Evolutionary conservation across 2,888 invertebrate genomes (phyloP).

Genomic region (Nowickia ferox): DNA sequence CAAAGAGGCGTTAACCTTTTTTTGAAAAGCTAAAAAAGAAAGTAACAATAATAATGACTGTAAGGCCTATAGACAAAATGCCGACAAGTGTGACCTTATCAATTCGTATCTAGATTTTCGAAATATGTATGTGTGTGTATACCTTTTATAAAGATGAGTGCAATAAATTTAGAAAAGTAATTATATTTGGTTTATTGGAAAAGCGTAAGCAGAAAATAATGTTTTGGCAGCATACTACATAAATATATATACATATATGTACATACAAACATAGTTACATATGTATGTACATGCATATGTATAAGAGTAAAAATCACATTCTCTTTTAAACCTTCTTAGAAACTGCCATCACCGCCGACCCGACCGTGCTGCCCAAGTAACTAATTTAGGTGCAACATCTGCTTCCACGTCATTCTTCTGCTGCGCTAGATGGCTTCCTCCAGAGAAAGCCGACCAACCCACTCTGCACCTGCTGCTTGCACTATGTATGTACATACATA

Average conservation of each 20-base stretch:
- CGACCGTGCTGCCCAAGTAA: slow-evolving; percentile 62
- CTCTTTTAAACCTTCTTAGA: background rate
- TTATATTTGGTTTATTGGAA: background rate
- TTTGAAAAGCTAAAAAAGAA: background rate
- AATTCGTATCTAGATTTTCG: slow-evolving; percentile 8
- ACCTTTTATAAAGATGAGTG: background rate
- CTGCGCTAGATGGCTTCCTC: slow-evolving; percentile 12
- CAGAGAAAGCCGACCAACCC: background rate
- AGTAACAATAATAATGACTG: background rate
- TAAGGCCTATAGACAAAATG: slow-evolving; percentile 49
- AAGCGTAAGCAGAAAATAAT: background rate
- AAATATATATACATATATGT: too few relatives aligned
- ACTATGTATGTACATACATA: background rate
- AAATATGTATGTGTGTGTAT: too few relatives aligned
- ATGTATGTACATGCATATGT: background rate
- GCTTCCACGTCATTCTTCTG: slow-evolving; percentile 2
- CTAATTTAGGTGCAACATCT: slow-evolving; percentile 45
- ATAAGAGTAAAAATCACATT: slow-evolving; percentile 7
- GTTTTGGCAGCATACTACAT: slow-evolving; percentile 28
- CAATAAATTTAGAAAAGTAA: slow-evolving; percentile 22
- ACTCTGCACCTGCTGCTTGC: slow-evolving; percentile 61
- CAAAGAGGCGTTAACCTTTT: slow-evolving; percentile 61
- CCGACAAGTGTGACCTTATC: slow-evolving; percentile 63
- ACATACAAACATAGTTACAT: too few relatives aligned
- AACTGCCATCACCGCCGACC: background rate